A percentile compares a stretch with the other conserved stretches of the same genome.
Conservation (phyloP, 2,113 vertebrate species). For the Platysteira castanea region DNA sequence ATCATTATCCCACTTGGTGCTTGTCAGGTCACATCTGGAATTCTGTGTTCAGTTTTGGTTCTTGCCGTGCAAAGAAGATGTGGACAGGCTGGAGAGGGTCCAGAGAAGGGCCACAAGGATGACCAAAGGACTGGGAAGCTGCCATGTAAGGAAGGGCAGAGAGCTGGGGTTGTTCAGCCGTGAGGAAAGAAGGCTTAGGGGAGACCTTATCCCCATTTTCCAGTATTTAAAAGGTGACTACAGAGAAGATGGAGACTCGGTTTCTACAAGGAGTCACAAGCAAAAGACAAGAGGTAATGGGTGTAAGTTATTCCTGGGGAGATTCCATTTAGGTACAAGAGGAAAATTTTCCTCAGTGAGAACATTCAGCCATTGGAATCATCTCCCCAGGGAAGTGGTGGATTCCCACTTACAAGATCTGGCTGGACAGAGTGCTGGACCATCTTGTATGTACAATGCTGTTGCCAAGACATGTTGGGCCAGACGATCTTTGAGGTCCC, state of each 20-base stretch:
- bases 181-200: not conserved
- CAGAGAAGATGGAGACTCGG: not conserved
- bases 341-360: not conserved
- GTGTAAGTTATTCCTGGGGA: not conserved
- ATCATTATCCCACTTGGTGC: not conserved
- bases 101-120: not conserved
- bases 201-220: not conserved
- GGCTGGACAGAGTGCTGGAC: not conserved
- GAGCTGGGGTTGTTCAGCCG: not conserved
- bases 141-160: not conserved
- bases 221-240: not conserved
- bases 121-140: not conserved
- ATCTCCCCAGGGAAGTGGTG: not conserved
- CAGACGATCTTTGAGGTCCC: not conserved
- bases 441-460: not conserved
- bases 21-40: not conserved
- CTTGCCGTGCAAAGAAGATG: rapidly evolving
- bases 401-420: not conserved
- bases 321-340: not conserved
- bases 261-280: not conserved
- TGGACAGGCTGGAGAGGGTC: not conserved
- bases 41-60: not conserved
- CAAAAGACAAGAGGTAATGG: not conserved
- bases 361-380: not conserved
- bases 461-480: not conserved